phyloP scores from a whole-genome alignment of 2,888 invertebrate genomes.

The Ferrisia virgata region DNA sequence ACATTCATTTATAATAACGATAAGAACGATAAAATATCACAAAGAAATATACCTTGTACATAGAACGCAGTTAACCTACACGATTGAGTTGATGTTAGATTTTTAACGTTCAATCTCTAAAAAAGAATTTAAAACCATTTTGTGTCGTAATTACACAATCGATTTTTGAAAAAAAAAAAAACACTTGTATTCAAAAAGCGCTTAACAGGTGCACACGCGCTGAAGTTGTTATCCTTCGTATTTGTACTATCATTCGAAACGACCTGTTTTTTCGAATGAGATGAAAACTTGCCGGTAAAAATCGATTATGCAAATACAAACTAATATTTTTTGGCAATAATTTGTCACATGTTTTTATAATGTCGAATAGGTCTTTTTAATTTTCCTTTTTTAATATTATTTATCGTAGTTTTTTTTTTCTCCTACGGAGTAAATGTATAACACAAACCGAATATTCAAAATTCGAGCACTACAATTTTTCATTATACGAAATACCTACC shows the following conservation, averaged over 20 bases:
- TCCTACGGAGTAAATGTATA: not conserved
- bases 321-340: not conserved
- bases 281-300: not conserved
- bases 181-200: not conserved
- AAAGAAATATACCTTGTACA: too few species aligned
- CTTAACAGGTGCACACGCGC: slow-evolving; percentile 22
- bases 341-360: not conserved
- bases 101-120: not conserved
- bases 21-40: too few species aligned
- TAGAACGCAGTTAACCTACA: too few species aligned
- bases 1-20: too few species aligned
- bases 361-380: not conserved
- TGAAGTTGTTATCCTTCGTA: slow-evolving; percentile 6
- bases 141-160: not conserved
- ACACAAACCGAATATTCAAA: not conserved
- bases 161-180: slow-evolving; percentile 16
- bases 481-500: too few species aligned
- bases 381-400: not conserved
- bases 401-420: not conserved
- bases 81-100: too few species aligned
- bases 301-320: slow-evolving; percentile 13
- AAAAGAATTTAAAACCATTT: not conserved
- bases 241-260: not conserved
- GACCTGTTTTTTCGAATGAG: not conserved
- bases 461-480: too few species aligned